Evolutionary conservation across 2,113 vertebrate genomes (phyloP), one percentile per base, ranked within the genome.

Genomic region (Rhizomys pruinosus): DNA sequence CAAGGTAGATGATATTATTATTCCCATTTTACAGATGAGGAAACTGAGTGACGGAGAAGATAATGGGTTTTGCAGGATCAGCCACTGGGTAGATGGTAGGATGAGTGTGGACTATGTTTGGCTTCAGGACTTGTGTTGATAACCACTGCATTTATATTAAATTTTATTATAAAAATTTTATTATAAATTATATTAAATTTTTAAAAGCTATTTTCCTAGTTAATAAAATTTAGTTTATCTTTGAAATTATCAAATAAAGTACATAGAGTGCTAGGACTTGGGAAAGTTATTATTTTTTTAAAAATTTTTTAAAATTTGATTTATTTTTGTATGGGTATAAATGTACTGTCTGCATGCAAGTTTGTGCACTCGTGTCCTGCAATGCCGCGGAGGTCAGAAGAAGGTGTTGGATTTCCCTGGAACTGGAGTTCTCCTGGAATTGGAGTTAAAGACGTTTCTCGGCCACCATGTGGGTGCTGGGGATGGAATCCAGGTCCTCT

Each of bases 141-240:
- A 90, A 79, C 9, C 34, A 16, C 25, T 71, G 27, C 3, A 25
- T 29, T 39, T 94, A 11, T 95, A 39, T 0, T 69, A 17, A 71
- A 22, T 16, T 44, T 90, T 85, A 59, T n/a, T n/a, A n/a, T n/a
- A n/a, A n/a, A n/a, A n/a, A n/a, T n/a, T n/a, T n/a, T n/a, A n/a
- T n/a, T n/a, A n/a, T n/a, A n/a, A n/a, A n/a, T 39, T 94, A 11
- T 95, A 39, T 0, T 69, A 17, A 71, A 22, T 16, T 44, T 90
- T 85, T 52, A 74, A 47, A 55, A 71, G 12, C 20, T 84, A 39
- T 39, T 17, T 84, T 91, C 76, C 22, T 88, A 84, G 9, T 78
- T 85, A 77, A 27, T 87, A 82, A 91, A 87, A 78, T 59, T 79
- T 88, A 22, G 66, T 52, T 87, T 85, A 57, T 47, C 66, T 32